A percentile compares a stretch with the other conserved stretches of the same genome.
phyloP scores from a whole-genome alignment of 2,113 vertebrate species.

The Erythrolamprus reginae region DNA sequence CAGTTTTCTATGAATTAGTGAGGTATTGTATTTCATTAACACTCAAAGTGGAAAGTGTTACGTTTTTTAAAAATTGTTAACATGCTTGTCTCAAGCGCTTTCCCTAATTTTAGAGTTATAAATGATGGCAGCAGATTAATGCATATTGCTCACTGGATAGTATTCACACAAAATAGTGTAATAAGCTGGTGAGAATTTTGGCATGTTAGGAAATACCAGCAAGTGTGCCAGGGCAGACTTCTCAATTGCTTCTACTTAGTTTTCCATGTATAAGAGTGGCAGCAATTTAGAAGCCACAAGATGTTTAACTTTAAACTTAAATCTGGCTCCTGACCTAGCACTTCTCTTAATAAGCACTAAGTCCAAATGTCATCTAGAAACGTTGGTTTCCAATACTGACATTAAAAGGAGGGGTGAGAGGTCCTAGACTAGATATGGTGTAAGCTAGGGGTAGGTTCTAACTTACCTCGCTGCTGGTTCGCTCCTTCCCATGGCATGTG shows the following conservation, averaged over 20 bases:
- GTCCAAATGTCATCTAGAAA: background rate
- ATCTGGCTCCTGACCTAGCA: background rate
- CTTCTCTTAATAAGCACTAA: background rate
- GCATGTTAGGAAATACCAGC: background rate
- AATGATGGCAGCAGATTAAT: background rate
- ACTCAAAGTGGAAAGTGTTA: background rate
- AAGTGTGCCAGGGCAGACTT: background rate
- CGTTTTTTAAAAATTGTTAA: background rate
- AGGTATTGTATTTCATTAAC: background rate
- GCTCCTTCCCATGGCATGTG: too few species aligned
- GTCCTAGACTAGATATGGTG: background rate
- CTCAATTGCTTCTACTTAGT: background rate
- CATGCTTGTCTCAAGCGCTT: background rate
- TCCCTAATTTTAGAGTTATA: background rate
- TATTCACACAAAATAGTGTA: background rate
- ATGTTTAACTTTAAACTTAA: background rate
- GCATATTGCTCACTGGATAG: background rate
- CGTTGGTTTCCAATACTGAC: background rate
- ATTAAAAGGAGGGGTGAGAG: background rate
- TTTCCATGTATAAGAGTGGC: background rate
- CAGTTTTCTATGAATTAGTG: background rate
- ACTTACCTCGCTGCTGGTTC: too few species aligned
- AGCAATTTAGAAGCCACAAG: background rate
- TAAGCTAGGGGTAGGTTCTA: too few species aligned
- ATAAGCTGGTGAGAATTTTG: background rate